These are phyloP conservation scores for Gastracanthus pulcherrimus DNA, from an alignment of 2,888 invertebrate genomes.

Conservation along the genomic window DNA sequence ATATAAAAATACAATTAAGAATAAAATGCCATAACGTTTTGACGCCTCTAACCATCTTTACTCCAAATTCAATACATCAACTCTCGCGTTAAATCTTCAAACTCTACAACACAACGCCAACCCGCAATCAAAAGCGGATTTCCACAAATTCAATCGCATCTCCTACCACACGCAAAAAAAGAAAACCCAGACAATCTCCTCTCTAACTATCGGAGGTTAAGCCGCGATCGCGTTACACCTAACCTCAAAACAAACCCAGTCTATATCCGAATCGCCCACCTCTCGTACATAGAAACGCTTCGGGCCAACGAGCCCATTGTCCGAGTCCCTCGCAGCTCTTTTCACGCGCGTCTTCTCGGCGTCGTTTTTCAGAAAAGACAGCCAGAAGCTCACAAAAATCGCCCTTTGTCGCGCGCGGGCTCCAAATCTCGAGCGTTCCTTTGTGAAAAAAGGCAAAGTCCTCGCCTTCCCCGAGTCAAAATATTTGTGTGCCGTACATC, in stretches of 20 bases:
- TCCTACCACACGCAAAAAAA: too few species aligned
- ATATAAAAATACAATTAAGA: too few species aligned
- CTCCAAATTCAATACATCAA: too few species aligned
- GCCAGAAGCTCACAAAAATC: background rate
- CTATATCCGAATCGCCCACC: background rate
- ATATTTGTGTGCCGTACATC: background rate
- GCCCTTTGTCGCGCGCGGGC: background rate
- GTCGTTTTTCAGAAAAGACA: constrained; percentile 3
- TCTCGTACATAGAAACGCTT: constrained; percentile 52
- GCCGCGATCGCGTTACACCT: constrained; percentile 39
- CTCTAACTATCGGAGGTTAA: constrained; percentile 32
- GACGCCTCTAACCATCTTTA: too few species aligned
- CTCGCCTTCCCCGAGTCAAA: background rate
- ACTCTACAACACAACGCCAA: too few species aligned
- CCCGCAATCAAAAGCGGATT: too few species aligned
- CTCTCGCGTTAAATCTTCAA: too few species aligned
- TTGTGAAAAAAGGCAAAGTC: background rate
- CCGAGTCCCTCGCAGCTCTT: constrained; percentile 51
- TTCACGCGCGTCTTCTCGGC: constrained; percentile 38
- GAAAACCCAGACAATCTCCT: background rate
- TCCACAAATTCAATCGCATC: too few species aligned
- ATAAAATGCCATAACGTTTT: too few species aligned
- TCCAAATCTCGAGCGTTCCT: background rate
- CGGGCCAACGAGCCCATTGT: constrained; percentile 69
- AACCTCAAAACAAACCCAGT: constrained; percentile 44